phyloP scores from a whole-genome alignment of 2,113 vertebrate genomes.

The Pholis gunnellus region DNA sequence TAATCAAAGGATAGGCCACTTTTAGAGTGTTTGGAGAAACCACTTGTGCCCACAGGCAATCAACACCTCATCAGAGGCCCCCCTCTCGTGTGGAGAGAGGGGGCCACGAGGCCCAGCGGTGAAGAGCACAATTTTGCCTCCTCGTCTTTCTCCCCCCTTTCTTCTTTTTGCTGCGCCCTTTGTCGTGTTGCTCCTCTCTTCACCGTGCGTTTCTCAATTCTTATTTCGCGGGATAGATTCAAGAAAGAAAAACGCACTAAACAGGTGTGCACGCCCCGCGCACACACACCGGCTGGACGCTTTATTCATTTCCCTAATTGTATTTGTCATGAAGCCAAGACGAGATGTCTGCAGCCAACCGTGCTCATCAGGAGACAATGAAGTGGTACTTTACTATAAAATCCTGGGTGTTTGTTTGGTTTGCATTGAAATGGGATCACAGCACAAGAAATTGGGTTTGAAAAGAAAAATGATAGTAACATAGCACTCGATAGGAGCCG shows the following conservation, averaged over 20 bases:
- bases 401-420: background rate
- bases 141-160: slow-evolving; percentile 49
- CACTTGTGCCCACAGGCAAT: slow-evolving; percentile 82
- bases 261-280: background rate
- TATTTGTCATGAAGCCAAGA: slow-evolving; percentile 10
- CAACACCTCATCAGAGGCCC: slow-evolving; percentile 80
- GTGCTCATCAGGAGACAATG: background rate
- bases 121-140: slow-evolving; percentile 72
- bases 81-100: slow-evolving; percentile 73
- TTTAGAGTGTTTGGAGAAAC: slow-evolving; percentile 78
- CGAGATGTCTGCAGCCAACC: background rate
- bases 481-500: background rate
- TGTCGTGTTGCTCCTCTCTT: slow-evolving; percentile 11
- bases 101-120: slow-evolving; percentile 50
- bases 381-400: background rate
- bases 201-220: background rate
- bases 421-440: background rate
- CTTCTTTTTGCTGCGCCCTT: slow-evolving; percentile 15
- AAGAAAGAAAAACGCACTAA: background rate
- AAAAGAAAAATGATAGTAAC: background rate
- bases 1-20: slow-evolving; percentile 80
- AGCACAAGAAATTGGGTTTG: background rate
- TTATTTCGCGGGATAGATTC: background rate
- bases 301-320: slow-evolving; percentile 1
- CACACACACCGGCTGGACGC: too few relatives aligned